Percentiles rank a stretch among this genome's conserved stretches.
Evolutionary conservation across 2,797 vertebrate genomes (phyloP).

Genomic region (Gorsachius magnificus): DNA sequence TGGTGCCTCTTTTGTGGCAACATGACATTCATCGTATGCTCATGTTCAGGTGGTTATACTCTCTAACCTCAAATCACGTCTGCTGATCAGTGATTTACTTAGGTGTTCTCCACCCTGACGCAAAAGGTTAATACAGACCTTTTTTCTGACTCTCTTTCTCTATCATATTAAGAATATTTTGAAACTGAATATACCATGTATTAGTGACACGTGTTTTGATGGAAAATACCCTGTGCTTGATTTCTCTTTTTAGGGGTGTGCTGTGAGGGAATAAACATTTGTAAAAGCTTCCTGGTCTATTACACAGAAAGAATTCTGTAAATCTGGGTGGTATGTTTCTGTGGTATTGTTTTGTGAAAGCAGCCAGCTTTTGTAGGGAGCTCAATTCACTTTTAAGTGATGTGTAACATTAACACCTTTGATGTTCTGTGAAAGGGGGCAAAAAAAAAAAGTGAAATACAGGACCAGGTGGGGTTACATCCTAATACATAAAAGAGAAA

Average conservation of each 20-base stretch:
- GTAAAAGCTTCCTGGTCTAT: background rate
- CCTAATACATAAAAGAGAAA: background rate
- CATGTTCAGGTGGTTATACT: rapidly evolving
- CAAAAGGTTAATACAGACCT: background rate
- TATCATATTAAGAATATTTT: background rate
- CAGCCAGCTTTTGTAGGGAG: background rate
- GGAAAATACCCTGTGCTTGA: background rate
- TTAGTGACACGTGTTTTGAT: background rate
- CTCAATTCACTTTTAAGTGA: background rate
- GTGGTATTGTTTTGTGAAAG: background rate
- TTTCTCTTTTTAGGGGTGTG: background rate
- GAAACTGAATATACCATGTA: background rate
- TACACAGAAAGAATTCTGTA: background rate
- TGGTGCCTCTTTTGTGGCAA: background rate
- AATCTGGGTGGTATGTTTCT: background rate
- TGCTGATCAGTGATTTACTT: rapidly evolving
- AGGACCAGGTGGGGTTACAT: background rate
- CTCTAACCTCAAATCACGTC: rapidly evolving
- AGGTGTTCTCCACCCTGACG: background rate
- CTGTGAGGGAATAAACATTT: background rate
- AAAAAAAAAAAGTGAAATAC: background rate
- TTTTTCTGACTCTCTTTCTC: background rate
- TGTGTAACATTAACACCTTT: background rate
- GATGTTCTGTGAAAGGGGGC: background rate
- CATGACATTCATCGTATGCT: background rate